Percentiles rank a stretch among this genome's conserved stretches.
These are phyloP conservation scores for Brachirus orientalis DNA, from an alignment of 2,113 vertebrate species.

Conservation along the genomic window DNA sequence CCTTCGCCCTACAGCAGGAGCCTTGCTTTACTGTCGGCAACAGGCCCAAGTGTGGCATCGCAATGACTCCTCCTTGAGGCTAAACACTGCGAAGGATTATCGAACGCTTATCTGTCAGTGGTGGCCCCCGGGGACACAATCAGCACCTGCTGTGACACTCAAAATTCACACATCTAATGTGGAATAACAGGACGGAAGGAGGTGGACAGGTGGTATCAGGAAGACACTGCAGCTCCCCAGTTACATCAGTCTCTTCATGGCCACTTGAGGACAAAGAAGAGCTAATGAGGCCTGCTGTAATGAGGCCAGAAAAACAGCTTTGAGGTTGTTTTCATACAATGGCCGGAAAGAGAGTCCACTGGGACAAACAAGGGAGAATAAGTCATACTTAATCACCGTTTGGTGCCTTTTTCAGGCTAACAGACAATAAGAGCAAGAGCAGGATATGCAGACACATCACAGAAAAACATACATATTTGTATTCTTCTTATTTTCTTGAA, in stretches of 20 bases:
- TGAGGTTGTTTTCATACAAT: slow-evolving; percentile 11
- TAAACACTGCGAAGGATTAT: slow-evolving; percentile 23
- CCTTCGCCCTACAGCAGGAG: no score
- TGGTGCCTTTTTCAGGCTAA: slow-evolving; percentile 52
- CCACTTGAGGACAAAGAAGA: slow-evolving; percentile 34
- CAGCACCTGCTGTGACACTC: slow-evolving; percentile 49
- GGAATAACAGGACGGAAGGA: not conserved
- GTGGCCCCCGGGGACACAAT: slow-evolving; percentile 46
- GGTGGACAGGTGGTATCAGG: slow-evolving; percentile 4
- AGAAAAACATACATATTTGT: no score
- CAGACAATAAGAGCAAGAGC: slow-evolving; percentile 60
- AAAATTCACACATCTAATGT: slow-evolving; percentile 32
- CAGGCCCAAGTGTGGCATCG: not conserved
- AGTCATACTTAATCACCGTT: slow-evolving; percentile 52
- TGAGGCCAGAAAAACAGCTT: not conserved
- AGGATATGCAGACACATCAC: slow-evolving; percentile 29
- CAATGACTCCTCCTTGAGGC: slow-evolving; percentile 46
- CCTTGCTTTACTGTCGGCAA: not conserved
- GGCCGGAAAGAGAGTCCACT: slow-evolving; percentile 49
- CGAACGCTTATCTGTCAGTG: slow-evolving; percentile 12
- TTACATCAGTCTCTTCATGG: slow-evolving; percentile 48
- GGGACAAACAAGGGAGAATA: slow-evolving; percentile 27
- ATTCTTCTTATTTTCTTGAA: no score
- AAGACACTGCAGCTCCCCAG: slow-evolving; percentile 12
- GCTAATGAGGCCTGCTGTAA: slow-evolving; percentile 17